Evolutionary conservation across 2,888 invertebrate species (phyloP).

Genomic region (Hirtodrosophila duncani): DNA sequence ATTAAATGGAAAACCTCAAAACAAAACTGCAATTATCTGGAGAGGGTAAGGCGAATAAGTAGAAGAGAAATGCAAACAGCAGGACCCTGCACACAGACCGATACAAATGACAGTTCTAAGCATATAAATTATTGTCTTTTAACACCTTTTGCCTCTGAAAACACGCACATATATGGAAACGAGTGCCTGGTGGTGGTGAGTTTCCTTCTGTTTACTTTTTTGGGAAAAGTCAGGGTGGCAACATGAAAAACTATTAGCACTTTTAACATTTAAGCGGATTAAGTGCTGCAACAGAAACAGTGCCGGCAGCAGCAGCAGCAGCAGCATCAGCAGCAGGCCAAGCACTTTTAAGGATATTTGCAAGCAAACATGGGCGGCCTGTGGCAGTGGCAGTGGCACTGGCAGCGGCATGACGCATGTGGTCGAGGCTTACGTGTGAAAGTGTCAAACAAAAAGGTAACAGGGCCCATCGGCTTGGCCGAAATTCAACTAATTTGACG

Average conservation of each 20-base stretch:
- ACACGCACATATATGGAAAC: slow-evolving; percentile 14
- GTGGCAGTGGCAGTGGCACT: background rate
- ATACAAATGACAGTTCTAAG: slow-evolving; percentile 52
- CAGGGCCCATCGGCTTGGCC: slow-evolving; percentile 33
- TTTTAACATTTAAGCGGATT: slow-evolving; percentile 68
- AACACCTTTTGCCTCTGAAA: slow-evolving; percentile 50
- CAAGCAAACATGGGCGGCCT: slow-evolving; percentile 33
- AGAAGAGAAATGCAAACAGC: slow-evolving; percentile 1
- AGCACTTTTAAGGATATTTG: slow-evolving; percentile 40
- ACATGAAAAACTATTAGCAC: slow-evolving; percentile 68
- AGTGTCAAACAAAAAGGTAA: slow-evolving; percentile 52
- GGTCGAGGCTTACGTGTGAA: slow-evolving; percentile 39
- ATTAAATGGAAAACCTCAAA: slow-evolving; percentile 36
- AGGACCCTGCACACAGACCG: slow-evolving; percentile 23
- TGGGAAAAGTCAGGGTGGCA: slow-evolving; percentile 50
- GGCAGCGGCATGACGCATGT: slow-evolving; percentile 50
- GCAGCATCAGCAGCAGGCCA: slow-evolving; percentile 5
- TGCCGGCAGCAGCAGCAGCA: slow-evolving; percentile 2
- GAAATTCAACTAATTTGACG: slow-evolving; percentile 63
- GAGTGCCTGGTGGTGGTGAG: slow-evolving; percentile 25
- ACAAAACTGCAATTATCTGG: slow-evolving; percentile 36
- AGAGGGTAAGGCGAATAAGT: slow-evolving; percentile 10
- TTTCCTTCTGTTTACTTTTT: slow-evolving; percentile 29
- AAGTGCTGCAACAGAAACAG: slow-evolving; percentile 37
- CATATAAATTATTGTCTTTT: slow-evolving; percentile 74